A percentile compares a stretch with the other conserved stretches of the same genome.
phyloP scores from a whole-genome alignment of 2,888 invertebrate genomes.

The Hypsopygia costalis region DNA sequence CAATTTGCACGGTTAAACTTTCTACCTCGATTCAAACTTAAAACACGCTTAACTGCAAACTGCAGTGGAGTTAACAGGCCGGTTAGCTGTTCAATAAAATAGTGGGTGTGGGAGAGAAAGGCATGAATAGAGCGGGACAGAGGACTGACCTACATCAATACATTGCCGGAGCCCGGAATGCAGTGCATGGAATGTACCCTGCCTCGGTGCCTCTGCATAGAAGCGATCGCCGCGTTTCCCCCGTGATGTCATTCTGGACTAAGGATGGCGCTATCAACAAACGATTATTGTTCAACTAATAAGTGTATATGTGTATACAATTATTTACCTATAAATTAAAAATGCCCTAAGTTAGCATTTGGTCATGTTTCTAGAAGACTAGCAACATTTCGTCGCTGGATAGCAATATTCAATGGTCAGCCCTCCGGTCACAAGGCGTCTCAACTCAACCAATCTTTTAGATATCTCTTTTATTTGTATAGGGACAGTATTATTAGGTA shows the following conservation, averaged over 20 bases:
- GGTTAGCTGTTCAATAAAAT: conserved; percentile 48
- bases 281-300: no score
- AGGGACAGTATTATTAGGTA: no score
- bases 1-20: neutral
- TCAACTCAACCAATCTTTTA: no score
- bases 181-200: conserved; percentile 21
- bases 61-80: conserved; percentile 18
- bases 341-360: no score
- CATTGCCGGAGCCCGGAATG: conserved; percentile 59
- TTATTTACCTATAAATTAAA: no score
- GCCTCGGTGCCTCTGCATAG: neutral
- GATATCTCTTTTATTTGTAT: no score
- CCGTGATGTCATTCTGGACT: neutral
- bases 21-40: conserved; percentile 1
- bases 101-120: conserved; percentile 36
- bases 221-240: neutral
- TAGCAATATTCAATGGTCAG: no score
- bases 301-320: no score
- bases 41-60: neutral
- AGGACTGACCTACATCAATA: conserved; percentile 72
- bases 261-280: neutral
- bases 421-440: no score
- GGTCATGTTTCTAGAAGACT: no score
- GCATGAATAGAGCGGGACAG: conserved; percentile 1
- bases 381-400: no score